Conservation (phyloP, 1,140 invertebrate genomes). For the Drosophila littoralis region DNA sequence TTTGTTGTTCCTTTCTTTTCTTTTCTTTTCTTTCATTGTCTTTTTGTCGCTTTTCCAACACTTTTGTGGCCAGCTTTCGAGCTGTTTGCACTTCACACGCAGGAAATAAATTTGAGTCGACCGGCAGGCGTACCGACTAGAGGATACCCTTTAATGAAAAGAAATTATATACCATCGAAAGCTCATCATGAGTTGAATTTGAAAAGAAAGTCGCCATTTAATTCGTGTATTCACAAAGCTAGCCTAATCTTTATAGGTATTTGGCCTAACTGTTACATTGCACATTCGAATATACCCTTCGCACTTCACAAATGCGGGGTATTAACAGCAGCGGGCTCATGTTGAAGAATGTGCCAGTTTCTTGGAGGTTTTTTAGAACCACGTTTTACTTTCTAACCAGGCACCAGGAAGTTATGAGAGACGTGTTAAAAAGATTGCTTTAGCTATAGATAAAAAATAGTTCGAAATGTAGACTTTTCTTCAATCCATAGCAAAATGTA, state of each 20-base stretch:
- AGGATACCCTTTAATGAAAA: background rate
- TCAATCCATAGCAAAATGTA: too few species aligned
- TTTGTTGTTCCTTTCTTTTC: constrained; percentile 11
- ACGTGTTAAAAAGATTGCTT: too few species aligned
- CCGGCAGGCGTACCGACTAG: too few species aligned
- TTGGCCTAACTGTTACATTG: background rate
- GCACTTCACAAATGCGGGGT: background rate
- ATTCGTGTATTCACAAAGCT: too few species aligned
- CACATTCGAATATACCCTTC: background rate
- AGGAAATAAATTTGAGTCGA: background rate
- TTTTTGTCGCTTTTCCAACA: constrained; percentile 22
- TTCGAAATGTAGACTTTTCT: too few species aligned
- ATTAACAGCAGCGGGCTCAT: background rate
- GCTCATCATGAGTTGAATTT: too few species aligned
- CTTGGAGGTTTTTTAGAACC: background rate
- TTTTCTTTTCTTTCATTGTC: too few species aligned
- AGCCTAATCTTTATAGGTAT: too few species aligned
- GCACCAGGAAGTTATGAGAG: background rate
- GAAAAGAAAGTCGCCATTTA: too few species aligned
- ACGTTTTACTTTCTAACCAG: background rate
- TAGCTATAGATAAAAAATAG: too few species aligned
- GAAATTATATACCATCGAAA: background rate
- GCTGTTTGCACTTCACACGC: constrained; percentile 43
- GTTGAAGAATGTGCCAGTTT: constrained; percentile 3
- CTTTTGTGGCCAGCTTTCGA: constrained; percentile 13